These are phyloP conservation scores for Diplodus puntazzo DNA, from an alignment of 2,797 vertebrate genomes.

Conservation along the genomic window DNA sequence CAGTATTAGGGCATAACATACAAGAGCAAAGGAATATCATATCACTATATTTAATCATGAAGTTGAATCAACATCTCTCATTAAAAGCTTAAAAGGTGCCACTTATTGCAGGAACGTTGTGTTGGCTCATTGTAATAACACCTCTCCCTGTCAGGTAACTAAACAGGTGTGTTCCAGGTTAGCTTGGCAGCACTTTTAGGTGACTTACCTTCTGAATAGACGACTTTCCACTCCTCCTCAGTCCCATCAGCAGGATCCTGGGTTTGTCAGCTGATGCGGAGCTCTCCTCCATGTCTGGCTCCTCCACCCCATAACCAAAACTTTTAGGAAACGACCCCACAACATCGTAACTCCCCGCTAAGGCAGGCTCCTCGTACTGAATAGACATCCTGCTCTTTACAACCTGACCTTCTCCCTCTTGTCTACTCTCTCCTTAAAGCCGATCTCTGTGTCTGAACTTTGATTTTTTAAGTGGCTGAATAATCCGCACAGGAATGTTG, in stretches of 20 bases:
- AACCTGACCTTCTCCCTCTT: background rate
- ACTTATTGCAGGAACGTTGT: background rate
- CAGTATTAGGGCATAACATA: too few relatives aligned
- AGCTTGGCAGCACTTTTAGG: background rate
- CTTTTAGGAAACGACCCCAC: constrained; percentile 92
- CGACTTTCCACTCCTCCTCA: constrained; percentile 94
- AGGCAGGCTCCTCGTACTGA: constrained; percentile 81
- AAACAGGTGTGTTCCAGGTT: background rate
- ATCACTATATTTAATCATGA: background rate
- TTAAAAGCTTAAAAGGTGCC: background rate
- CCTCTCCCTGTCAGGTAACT: background rate
- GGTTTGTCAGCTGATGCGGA: constrained; percentile 87
- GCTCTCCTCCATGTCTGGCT: constrained; percentile 87
- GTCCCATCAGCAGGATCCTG: constrained; percentile 93
- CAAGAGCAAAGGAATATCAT: too few relatives aligned
- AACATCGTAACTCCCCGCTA: constrained; percentile 86
- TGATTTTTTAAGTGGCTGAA: background rate
- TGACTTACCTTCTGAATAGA: constrained; percentile 93
- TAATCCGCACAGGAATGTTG: constrained; percentile 34
- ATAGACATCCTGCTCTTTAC: constrained; percentile 81
- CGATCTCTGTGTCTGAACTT: background rate
- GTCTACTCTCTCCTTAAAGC: background rate
- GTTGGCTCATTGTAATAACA: background rate
- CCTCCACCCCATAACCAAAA: constrained; percentile 91
- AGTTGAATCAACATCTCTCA: background rate